A percentile compares a stretch with the other conserved stretches of the same genome.
phyloP scores from a whole-genome alignment of 92 coral and sea anemone genomes.

The Phenganax subtilis region DNA sequence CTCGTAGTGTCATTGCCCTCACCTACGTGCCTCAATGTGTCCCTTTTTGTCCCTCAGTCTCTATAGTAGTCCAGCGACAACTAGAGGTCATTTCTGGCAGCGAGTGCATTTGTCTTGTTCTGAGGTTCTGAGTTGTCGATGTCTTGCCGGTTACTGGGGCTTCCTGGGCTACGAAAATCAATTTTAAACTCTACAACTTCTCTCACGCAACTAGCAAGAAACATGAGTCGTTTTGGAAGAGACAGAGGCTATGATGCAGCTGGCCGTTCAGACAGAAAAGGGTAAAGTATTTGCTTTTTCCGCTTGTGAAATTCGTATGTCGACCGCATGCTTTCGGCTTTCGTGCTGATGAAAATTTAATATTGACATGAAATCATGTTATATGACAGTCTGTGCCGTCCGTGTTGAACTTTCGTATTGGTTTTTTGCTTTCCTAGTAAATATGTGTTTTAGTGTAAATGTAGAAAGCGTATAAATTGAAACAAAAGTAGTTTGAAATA shows the following conservation, averaged over 20 bases:
- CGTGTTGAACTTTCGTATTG: not conserved
- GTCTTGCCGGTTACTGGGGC: slow-evolving; percentile 22
- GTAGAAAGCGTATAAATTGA: not conserved
- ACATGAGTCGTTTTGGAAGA: slow-evolving; percentile 92
- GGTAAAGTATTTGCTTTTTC: slow-evolving; percentile 50
- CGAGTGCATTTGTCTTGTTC: too few species aligned
- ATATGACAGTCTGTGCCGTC: not conserved
- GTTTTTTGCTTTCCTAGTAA: not conserved
- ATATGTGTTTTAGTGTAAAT: not conserved
- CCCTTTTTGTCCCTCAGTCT: not conserved
- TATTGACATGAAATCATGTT: not conserved
- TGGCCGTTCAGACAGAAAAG: slow-evolving; percentile 97
- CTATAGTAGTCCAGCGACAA: not conserved
- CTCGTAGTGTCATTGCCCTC: too few species aligned
- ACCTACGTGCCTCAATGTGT: too few species aligned
- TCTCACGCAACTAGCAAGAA: slow-evolving; percentile 49
- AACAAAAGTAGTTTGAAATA: not conserved
- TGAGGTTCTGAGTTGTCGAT: not conserved
- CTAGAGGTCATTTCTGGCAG: not conserved
- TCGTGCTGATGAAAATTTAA: slow-evolving; percentile 9
- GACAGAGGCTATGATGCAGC: slow-evolving; percentile 90
- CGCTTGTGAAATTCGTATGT: not conserved
- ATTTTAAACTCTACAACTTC: not conserved
- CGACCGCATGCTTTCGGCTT: slow-evolving; percentile 34
- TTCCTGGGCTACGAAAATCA: slow-evolving; percentile 12